phyloP scores from a whole-genome alignment of 2,797 vertebrate genomes.

The Oreortyx pictus region DNA sequence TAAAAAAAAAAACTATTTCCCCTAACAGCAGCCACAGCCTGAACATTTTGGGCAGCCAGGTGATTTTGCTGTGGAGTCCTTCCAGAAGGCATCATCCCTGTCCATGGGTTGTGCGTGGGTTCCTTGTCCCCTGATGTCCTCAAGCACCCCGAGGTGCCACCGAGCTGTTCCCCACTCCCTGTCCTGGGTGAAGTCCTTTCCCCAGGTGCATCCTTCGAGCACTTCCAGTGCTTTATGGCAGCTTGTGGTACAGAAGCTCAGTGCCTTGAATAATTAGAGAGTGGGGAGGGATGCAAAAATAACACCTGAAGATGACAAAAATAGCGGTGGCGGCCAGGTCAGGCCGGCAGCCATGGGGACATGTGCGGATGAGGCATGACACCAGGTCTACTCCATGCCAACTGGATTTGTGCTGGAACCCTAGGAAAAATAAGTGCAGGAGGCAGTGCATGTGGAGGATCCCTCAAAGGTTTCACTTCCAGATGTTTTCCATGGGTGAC shows the following conservation, averaged over 20 bases:
- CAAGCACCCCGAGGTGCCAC: fast-evolving
- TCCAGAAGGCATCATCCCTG: conserved; percentile 79
- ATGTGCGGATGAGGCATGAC: background rate
- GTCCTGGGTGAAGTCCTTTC: background rate
- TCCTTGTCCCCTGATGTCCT: background rate
- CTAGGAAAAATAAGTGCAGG: background rate
- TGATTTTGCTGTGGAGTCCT: conserved; percentile 79
- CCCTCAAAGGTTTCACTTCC: background rate
- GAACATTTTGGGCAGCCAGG: conserved; percentile 13
- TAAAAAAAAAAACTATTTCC: conserved; percentile 41
- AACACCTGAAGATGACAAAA: background rate
- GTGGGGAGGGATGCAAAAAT: background rate
- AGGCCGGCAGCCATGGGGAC: background rate
- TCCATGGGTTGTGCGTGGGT: background rate
- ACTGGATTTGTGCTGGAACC: background rate
- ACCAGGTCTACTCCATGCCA: background rate
- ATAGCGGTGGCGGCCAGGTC: background rate
- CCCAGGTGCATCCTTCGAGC: background rate
- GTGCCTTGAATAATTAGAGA: conserved; percentile 31
- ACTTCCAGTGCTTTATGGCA: conserved; percentile 1
- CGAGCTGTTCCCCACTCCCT: background rate
- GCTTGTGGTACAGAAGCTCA: background rate
- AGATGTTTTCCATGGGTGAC: background rate
- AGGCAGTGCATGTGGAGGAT: background rate
- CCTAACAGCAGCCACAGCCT: background rate